A percentile compares a stretch with the other conserved stretches of the same genome.
Conservation (phyloP, 2,888 invertebrate genomes). For the Choristoneura rosaceana region DNA sequence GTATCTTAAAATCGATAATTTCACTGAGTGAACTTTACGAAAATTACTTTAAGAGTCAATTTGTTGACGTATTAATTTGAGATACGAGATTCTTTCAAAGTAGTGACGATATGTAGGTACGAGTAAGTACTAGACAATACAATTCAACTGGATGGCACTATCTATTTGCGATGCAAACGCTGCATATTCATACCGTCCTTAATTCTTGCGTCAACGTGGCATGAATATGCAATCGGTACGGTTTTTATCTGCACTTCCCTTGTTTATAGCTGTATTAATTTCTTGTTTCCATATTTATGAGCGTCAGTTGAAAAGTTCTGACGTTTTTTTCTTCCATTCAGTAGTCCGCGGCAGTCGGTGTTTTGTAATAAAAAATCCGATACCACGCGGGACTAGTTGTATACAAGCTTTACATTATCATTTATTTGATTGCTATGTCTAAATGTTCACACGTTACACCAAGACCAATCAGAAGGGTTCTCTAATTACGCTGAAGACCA, state of each 20-base stretch:
- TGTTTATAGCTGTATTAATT: slow-evolving; percentile 9
- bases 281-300: slow-evolving; percentile 3
- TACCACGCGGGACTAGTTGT: too few species aligned
- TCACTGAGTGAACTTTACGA: too few species aligned
- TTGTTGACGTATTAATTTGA: too few species aligned
- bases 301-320: not conserved
- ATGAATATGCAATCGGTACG: slow-evolving; percentile 1
- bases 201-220: slow-evolving; percentile 10
- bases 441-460: not conserved
- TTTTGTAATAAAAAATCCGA: too few species aligned
- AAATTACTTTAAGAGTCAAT: too few species aligned
- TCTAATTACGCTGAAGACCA: not conserved
- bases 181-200: slow-evolving; percentile 3
- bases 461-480: not conserved
- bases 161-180: not conserved
- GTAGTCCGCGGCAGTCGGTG: not conserved
- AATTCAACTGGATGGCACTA: not conserved
- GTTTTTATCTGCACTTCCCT: slow-evolving; percentile 19
- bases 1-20: too few species aligned
- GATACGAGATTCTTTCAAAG: too few species aligned
- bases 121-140: not conserved
- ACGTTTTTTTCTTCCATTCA: not conserved
- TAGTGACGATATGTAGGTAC: too few species aligned
- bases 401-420: too few species aligned
- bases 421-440: not conserved